A percentile compares a stretch with the other conserved stretches of the same genome.
Conservation (phyloP, 2,797 vertebrate species). For the Sebastes nivosus region DNA sequence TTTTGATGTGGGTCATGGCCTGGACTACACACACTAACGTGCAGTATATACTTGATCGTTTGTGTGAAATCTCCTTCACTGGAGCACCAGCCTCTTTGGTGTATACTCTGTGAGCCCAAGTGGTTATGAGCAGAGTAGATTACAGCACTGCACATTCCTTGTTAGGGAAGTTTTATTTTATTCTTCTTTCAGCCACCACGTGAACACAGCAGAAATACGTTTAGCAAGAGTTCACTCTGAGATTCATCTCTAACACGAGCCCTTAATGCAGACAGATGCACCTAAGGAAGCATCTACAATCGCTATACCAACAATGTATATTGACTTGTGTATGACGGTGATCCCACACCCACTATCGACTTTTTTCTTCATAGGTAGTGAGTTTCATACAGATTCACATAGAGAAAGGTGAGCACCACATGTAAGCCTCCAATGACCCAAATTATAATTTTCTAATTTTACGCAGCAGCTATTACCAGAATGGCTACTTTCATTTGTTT, state of each 20-base stretch:
- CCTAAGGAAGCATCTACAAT: neutral
- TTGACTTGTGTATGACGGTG: neutral
- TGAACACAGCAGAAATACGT: neutral
- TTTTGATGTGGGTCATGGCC: conserved; percentile 6
- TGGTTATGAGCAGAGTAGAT: neutral
- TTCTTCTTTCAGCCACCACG: neutral
- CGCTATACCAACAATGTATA: neutral
- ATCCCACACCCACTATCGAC: neutral
- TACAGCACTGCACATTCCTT: neutral
- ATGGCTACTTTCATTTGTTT: accelerated
- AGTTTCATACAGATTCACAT: neutral
- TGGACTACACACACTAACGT: neutral
- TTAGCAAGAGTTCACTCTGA: neutral
- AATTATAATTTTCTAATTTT: neutral
- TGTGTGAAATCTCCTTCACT: neutral
- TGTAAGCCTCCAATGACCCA: neutral
- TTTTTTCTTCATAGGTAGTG: neutral
- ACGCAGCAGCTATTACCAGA: neutral
- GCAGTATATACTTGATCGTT: neutral
- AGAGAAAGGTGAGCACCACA: neutral
- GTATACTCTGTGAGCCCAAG: neutral
- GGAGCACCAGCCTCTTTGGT: neutral
- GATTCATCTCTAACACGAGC: neutral
- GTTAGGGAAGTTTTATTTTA: neutral
- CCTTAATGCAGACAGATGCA: neutral